phyloP scores from a whole-genome alignment of 1,140 invertebrate genomes.

The Gerris buenoi region DNA sequence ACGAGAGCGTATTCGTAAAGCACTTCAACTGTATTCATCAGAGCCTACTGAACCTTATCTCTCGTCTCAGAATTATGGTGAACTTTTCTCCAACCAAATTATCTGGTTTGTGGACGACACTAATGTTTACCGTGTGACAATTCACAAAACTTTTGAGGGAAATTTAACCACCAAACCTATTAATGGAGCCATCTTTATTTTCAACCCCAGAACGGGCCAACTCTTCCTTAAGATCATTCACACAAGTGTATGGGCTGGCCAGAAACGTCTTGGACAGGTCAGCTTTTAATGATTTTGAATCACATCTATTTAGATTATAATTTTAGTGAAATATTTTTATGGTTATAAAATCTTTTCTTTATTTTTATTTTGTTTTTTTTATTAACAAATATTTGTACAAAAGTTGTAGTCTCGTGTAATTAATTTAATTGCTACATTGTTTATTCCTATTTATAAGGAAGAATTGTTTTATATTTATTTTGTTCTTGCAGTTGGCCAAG shows the following conservation, averaged over 20 bases:
- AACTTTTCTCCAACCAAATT: conserved; percentile 98
- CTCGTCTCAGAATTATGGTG: conserved; percentile 98
- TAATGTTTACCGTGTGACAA: conserved; percentile 98
- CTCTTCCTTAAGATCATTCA: conserved; percentile 99
- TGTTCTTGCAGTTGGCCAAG: conserved; percentile 54
- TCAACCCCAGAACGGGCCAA: conserved; percentile 98
- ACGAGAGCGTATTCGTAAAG: conserved; percentile 92
- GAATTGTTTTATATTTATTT: too few species aligned
- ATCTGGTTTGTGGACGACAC: conserved; percentile 99
- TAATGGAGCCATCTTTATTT: conserved; percentile 99
- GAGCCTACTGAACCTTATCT: conserved; percentile 98
- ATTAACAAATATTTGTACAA: too few species aligned
- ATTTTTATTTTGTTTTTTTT: too few species aligned
- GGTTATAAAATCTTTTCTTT: too few species aligned
- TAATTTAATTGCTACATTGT: too few species aligned
- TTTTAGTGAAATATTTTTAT: too few species aligned
- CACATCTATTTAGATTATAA: too few species aligned
- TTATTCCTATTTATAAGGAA: too few species aligned
- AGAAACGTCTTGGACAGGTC: conserved; percentile 73
- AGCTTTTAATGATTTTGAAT: too few species aligned
- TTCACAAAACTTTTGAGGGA: conserved; percentile 99
- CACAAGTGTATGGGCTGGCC: conserved; percentile 98
- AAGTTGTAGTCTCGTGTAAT: too few species aligned
- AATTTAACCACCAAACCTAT: conserved; percentile 99
- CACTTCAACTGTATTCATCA: conserved; percentile 92